Conservation (phyloP, 2,797 vertebrate genomes). For the Falco naumanni region DNA sequence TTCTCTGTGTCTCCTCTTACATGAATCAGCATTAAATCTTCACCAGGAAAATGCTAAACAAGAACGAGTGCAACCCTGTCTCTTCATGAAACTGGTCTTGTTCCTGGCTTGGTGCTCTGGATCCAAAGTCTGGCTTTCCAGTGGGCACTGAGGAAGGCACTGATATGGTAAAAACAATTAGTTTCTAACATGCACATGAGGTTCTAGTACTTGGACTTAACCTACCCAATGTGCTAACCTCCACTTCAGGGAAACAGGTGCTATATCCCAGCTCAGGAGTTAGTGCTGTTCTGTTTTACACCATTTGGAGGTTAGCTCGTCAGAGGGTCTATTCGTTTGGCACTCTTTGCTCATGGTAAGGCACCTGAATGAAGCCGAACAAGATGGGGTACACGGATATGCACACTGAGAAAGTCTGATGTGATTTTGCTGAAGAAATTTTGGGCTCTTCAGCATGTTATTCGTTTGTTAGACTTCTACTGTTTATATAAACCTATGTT, state of each 20-base stretch:
- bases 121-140: not conserved
- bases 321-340: not conserved
- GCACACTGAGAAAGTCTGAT: not conserved
- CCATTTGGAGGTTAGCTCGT: not conserved
- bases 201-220: not conserved
- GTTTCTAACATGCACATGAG: not conserved
- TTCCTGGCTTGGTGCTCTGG: not conserved
- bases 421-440: not conserved
- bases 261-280: not conserved
- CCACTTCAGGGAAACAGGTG: not conserved
- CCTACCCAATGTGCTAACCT: not conserved
- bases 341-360: not conserved
- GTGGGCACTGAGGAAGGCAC: not conserved
- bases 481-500: not conserved
- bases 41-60: not conserved
- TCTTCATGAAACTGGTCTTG: not conserved
- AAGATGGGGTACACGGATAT: not conserved
- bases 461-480: not conserved
- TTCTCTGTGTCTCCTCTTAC: not conserved
- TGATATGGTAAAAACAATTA: not conserved
- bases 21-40: not conserved
- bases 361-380: not conserved
- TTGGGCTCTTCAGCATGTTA: not conserved
- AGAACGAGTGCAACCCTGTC: rapidly evolving
- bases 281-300: not conserved